A percentile compares a stretch with the other conserved stretches of the same genome.
phyloP scores from a whole-genome alignment of 2,797 vertebrate genomes.

The Halcyon smyrnensis region DNA sequence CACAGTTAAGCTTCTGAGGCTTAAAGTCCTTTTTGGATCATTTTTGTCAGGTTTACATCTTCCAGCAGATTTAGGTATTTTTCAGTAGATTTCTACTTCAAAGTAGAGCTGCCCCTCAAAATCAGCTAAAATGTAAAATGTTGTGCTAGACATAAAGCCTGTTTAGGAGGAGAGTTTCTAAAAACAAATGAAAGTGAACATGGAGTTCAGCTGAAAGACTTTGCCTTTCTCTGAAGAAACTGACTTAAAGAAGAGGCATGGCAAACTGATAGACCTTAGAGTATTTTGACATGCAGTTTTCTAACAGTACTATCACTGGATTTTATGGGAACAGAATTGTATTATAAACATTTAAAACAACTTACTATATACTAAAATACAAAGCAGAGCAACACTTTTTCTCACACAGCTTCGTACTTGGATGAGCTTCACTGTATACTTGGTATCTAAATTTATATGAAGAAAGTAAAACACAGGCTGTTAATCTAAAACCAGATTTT shows the following conservation, averaged over 20 bases:
- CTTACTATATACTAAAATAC: neutral
- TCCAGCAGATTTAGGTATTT: neutral
- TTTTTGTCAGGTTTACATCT: neutral
- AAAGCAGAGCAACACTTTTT: neutral
- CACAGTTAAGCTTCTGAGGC: neutral
- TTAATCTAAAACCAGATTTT: neutral
- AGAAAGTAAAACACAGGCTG: neutral
- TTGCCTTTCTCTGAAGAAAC: neutral
- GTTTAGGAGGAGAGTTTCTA: neutral
- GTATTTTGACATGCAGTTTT: neutral
- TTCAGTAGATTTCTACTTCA: neutral
- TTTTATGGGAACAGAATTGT: neutral
- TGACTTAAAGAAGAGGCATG: neutral
- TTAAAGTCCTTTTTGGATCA: neutral
- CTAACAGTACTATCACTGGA: neutral
- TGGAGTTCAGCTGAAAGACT: neutral
- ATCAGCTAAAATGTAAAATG: neutral
- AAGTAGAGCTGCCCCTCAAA: neutral
- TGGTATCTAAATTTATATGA: neutral
- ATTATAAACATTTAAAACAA: neutral
- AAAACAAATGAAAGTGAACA: neutral
- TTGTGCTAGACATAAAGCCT: neutral
- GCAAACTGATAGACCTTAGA: neutral
- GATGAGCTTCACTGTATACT: neutral
- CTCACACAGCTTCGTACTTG: neutral